Evolutionary conservation across 92 coral and sea anemone genomes (phyloP), one percentile per base, ranked within the genome.

Genomic region (Zoanthus solanderi): DNA sequence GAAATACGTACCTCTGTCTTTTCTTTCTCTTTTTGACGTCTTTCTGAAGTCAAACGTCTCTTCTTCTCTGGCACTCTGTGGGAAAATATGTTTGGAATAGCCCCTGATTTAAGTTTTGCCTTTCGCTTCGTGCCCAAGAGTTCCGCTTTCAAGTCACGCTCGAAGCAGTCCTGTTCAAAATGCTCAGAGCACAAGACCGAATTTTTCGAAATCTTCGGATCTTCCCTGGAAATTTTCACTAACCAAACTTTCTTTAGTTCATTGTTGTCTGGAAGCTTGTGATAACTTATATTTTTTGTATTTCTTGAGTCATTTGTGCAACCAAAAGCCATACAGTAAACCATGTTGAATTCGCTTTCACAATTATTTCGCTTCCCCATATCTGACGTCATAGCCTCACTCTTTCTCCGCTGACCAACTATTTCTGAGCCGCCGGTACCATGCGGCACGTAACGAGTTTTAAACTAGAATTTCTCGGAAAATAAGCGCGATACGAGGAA

Each of bases 81-180:
- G 12, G 60, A 68, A 61, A 86, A 86, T 14, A 74, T 75, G 37
- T 57, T 86, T 32, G 76, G 82, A 1, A 78, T 52, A 72, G 81
- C 90, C 14, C 72, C 82, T 18, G 74, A 15, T 37, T 88, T 79
- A 32, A 88, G 78, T 4, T 8, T 79, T 8, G 56, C 60, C 57
- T 37, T 54, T 54, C 37, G 12, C 53, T 80, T 80, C 34, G 18
- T 30, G 31, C 87, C 68, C 47, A 80, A 79, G 2, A 88, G 83
- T 63, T 88, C 91, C 30, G 87, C 82, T 30, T 74, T 72, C 53
- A 88, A 46, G 53, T 73, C 83, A 74, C 87, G 83, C 73, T 88
- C 83, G 57, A 54, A 88, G 66, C 83, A 75, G 42, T 88, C 76
- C 30, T 60, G 68, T 9, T 16, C 75, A 74, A 87, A 78, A 32